Conservation (phyloP, 2,113 vertebrate genomes). For the Mastomys coucha region DNA sequence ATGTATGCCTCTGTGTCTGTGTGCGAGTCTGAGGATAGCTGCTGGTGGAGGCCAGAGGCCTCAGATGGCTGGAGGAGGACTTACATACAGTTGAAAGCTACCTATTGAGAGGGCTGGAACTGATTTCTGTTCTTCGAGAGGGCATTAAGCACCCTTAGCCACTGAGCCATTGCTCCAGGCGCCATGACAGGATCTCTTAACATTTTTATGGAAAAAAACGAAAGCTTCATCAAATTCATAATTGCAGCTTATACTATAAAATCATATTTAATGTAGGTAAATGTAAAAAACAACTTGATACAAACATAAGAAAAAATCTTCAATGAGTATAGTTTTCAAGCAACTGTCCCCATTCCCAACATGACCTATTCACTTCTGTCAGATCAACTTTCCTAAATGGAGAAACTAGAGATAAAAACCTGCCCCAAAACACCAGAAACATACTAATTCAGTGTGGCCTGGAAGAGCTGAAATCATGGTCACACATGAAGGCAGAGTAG, state of each 20-base stretch:
- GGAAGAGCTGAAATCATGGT: background rate
- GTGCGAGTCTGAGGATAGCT: background rate
- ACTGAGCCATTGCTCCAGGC: background rate
- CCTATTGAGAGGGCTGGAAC: background rate
- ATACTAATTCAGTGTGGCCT: background rate
- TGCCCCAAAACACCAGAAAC: background rate
- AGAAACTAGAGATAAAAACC: conserved; percentile 3
- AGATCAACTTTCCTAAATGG: background rate
- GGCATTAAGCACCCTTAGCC: background rate
- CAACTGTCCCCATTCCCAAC: background rate
- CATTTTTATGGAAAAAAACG: background rate
- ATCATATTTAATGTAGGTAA: background rate
- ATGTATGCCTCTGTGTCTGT: background rate
- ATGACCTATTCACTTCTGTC: background rate
- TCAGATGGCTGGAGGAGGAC: background rate
- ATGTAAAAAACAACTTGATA: background rate
- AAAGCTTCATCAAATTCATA: background rate
- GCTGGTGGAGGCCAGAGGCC: background rate
- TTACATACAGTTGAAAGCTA: background rate
- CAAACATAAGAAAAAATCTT: conserved; percentile 12
- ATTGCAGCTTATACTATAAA: background rate
- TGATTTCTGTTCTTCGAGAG: background rate
- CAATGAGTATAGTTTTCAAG: background rate
- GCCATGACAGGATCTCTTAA: background rate
- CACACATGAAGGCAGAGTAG: background rate